Conservation (phyloP, 2,888 invertebrate species). For the Lasiommata megera region DNA sequence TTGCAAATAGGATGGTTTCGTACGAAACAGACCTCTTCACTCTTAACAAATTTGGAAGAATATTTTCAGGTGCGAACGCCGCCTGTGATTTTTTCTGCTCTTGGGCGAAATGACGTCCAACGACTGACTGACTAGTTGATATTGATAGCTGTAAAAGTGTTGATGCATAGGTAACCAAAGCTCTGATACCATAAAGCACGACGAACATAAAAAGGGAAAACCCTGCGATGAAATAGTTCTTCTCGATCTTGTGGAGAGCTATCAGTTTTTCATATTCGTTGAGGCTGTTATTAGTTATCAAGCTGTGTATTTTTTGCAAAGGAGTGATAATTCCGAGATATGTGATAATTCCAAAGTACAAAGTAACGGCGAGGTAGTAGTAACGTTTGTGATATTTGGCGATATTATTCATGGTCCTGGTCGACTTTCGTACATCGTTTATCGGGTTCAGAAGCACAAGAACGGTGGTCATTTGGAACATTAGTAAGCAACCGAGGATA, state of each 20-base stretch:
- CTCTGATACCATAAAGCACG: conserved; percentile 53
- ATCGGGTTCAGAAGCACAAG: conserved; percentile 61
- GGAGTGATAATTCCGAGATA: conserved; percentile 63
- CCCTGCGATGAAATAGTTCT: conserved; percentile 63
- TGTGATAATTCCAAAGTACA: conserved; percentile 52
- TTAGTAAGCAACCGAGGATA: conserved; percentile 47
- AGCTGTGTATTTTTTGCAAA: conserved; percentile 46
- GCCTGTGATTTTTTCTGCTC: conserved; percentile 22
- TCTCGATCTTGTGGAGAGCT: conserved; percentile 52
- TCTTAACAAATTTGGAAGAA: conserved; percentile 52
- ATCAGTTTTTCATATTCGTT: conserved; percentile 50
- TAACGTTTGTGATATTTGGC: conserved; percentile 38
- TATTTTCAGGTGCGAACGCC: conserved; percentile 35
- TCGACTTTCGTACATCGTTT: conserved; percentile 54
- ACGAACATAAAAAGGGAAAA: conserved; percentile 64
- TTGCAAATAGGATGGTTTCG: conserved; percentile 58
- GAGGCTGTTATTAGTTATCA: conserved; percentile 43
- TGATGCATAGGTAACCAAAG: conserved; percentile 52
- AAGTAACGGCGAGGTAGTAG: conserved; percentile 37
- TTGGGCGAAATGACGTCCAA: conserved; percentile 27
- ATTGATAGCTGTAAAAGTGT: conserved; percentile 44
- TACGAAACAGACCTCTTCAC: conserved; percentile 63
- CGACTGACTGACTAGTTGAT: conserved; percentile 34
- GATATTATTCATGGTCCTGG: conserved; percentile 40
- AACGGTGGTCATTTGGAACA: conserved; percentile 58